Percentiles rank a stretch among this genome's conserved stretches.
Conservation (phyloP, 2,113 vertebrate species). For the Coptodon bakossiorum region DNA sequence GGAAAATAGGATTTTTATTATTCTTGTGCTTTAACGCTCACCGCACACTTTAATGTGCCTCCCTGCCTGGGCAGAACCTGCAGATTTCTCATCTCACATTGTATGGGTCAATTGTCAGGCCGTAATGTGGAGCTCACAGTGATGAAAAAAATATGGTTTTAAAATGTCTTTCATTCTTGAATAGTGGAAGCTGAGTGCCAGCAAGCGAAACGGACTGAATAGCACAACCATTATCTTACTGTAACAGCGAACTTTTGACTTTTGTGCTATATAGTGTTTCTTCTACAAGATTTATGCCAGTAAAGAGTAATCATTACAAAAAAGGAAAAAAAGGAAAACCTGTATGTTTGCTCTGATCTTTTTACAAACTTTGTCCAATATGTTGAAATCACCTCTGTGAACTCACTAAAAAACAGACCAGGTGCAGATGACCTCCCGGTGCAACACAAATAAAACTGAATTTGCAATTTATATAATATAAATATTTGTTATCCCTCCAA, state of each 20-base stretch:
- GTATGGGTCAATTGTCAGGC: background rate
- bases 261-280: background rate
- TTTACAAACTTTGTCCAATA: background rate
- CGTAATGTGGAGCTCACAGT: background rate
- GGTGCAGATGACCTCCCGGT: background rate
- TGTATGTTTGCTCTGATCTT: background rate
- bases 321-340: background rate
- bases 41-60: background rate
- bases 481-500: background rate
- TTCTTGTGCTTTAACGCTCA: background rate
- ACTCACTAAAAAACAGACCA: background rate
- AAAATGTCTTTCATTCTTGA: background rate
- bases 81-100: background rate
- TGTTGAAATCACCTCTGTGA: background rate
- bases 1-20: background rate
- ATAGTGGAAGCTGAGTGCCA: background rate
- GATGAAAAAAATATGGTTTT: background rate
- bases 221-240: background rate
- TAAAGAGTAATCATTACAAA: background rate
- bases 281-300: background rate
- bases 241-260: background rate
- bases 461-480: background rate
- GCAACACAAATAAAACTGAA: background rate
- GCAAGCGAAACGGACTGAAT: background rate
- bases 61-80: background rate